Evolutionary conservation across 2,888 invertebrate species (phyloP).

Genomic region (Dromius quadrimaculatus): DNA sequence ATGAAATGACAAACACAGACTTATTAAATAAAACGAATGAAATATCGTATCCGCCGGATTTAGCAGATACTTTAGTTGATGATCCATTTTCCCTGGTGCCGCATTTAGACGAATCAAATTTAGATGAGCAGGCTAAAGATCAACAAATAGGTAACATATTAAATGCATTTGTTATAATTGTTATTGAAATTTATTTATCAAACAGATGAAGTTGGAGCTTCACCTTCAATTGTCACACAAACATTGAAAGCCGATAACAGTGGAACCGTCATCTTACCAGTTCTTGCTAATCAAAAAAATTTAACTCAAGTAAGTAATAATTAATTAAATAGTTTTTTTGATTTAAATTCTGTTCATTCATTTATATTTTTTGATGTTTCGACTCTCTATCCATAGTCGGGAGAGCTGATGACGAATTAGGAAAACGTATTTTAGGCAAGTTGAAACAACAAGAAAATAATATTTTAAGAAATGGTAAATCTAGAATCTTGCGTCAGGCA

Average conservation of each 20-base stretch:
- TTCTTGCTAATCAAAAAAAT: conserved; percentile 62
- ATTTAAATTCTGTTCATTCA: too few species aligned
- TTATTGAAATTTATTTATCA: neutral
- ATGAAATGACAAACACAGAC: conserved; percentile 11
- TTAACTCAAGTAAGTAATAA: conserved; percentile 62
- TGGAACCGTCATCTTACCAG: conserved; percentile 63
- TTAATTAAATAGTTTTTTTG: too few species aligned
- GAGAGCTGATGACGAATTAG: too few species aligned
- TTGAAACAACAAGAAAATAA: too few species aligned
- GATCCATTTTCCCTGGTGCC: conserved; percentile 51
- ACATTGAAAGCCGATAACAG: conserved; percentile 64
- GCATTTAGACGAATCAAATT: conserved; percentile 9
- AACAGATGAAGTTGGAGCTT: conserved; percentile 55
- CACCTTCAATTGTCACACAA: conserved; percentile 60
- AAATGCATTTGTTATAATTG: neutral
- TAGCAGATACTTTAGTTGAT: conserved; percentile 53
- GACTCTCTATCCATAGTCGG: too few species aligned
- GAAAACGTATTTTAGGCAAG: too few species aligned
- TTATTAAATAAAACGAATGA: conserved; percentile 21
- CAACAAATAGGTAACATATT: conserved; percentile 7
- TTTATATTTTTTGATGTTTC: too few species aligned
- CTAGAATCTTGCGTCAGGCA: too few species aligned
- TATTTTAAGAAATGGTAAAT: too few species aligned
- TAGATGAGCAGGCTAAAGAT: conserved; percentile 29
- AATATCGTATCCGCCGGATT: conserved; percentile 39